Conservation (phyloP, 2,113 vertebrate genomes). For the Motacilla alba region DNA sequence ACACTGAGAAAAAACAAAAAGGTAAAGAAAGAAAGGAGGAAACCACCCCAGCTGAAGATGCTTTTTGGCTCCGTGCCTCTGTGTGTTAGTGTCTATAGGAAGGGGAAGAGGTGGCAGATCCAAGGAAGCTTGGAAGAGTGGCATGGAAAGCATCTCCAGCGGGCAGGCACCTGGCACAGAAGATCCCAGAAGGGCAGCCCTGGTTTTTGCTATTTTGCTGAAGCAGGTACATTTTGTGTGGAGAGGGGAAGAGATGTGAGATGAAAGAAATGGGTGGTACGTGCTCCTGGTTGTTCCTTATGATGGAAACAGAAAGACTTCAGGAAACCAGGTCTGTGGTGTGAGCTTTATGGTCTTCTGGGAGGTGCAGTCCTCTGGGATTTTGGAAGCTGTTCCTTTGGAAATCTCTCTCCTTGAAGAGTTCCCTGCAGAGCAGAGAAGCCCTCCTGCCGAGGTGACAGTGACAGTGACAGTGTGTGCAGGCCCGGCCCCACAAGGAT, state of each 20-base stretch:
- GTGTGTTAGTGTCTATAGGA: not conserved
- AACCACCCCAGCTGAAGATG: not conserved
- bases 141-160: not conserved
- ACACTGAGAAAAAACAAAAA: not conserved
- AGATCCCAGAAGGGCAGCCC: not conserved
- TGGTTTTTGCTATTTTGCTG: not conserved
- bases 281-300: not conserved
- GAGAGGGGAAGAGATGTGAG: not conserved
- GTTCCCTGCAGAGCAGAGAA: not conserved
- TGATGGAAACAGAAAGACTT: not conserved
- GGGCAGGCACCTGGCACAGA: not conserved
- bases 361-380: not conserved
- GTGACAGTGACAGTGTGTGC: not conserved
- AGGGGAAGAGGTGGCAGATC: not conserved
- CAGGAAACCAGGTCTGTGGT: not conserved
- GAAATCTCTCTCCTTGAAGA: not conserved
- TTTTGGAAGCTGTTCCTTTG: not conserved
- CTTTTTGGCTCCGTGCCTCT: not conserved
- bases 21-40: not conserved
- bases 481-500: not conserved
- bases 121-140: rapidly evolving
- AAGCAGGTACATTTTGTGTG: not conserved
- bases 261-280: not conserved
- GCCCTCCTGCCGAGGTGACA: not conserved
- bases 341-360: not conserved